Evolutionary conservation across 1,140 invertebrate genomes (phyloP).

Genomic region (Zaprionus kolodkinae): DNA sequence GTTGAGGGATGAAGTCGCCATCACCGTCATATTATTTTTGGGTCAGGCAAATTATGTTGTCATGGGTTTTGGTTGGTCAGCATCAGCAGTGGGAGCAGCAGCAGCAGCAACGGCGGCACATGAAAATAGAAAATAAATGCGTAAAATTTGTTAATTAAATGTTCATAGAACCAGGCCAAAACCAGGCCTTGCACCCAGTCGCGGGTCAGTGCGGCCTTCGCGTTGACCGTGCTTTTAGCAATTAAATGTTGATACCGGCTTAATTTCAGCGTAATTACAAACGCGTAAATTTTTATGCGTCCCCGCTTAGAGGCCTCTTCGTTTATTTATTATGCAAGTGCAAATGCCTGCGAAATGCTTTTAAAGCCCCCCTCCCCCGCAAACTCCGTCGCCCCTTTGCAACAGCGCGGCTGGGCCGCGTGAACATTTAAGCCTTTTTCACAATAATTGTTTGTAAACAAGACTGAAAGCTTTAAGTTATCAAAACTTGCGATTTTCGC

Average conservation of each 20-base stretch:
- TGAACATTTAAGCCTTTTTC: constrained; percentile 22
- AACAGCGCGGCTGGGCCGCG: too few species aligned
- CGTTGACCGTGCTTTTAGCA: constrained; percentile 59
- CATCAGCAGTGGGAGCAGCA: constrained; percentile 42
- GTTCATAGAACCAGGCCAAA: constrained; percentile 26
- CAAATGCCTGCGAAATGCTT: constrained; percentile 62
- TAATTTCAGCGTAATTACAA: constrained; percentile 80
- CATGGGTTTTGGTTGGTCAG: constrained; percentile 54
- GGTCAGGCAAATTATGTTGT: constrained; percentile 71
- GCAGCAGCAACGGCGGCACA: constrained; percentile 36
- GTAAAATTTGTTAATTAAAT: constrained; percentile 83
- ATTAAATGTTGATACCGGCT: constrained; percentile 80
- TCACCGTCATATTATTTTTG: constrained; percentile 40
- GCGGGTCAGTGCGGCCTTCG: not conserved
- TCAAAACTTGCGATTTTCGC: not conserved
- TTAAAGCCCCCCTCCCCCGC: constrained; percentile 22
- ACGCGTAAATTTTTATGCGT: constrained; percentile 73
- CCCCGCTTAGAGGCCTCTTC: constrained; percentile 36
- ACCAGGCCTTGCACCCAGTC: constrained; percentile 13
- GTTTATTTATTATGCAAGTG: constrained; percentile 77
- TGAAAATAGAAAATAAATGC: constrained; percentile 83
- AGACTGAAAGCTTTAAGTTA: not conserved
- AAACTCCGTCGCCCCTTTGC: too few species aligned
- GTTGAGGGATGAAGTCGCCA: constrained; percentile 17
- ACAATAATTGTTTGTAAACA: constrained; percentile 11